Base-by-base conservation (phyloP, 2,113 vertebrate genomes). In the Thinocorus orbignyianus region DNA sequence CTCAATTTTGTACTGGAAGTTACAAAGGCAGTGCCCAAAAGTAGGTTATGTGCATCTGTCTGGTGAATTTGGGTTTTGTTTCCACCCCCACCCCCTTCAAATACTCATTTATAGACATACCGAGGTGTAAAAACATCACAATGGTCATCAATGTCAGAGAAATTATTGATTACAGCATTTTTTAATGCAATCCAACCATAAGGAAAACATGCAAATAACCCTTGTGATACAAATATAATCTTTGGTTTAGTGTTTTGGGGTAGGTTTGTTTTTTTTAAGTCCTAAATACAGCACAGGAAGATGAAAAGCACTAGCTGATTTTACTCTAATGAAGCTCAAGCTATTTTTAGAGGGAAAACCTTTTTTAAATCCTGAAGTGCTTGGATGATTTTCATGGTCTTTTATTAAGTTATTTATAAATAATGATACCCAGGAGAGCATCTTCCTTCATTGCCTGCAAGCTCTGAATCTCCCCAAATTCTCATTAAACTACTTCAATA, bases 351-450 rank as follows among this genome's bases (percentile, higher is more conserved):
- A 91, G n/a, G 28, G 17, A 74, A 91, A 94, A 88, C 13, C 51
- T 73, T 92, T 76, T 70, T 94, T 49, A 90, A 93, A 93, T 61
- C 39, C 39, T 87, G 62, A 85, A 91, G 13, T 18, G n/a, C 80
- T 81, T 76, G 54, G 77, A 69, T 95, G 82, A 96, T 95, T 89
- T 81, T 88, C 80, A 72, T 25, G 1, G 68, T 79, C 81, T 94
- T 95, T 89, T 87, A 92, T 82, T 90, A 89, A 86, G 93, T 95
- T 97, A 93, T 95, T 96, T 96, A 97, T 96, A 96, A 96, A 95
- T 89, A 96, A 85, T 80, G 72, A 94, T 58, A 90, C 92, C 86
- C 94, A 85, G 31, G 84, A 95, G 95, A 96, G 52, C 55, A 57
- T 79, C 88, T 76, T 81, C 44, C 60, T 68, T 91, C 86, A 62